Conservation (phyloP, 2,888 invertebrate species). For the Erpobdella octoculata region DNA sequence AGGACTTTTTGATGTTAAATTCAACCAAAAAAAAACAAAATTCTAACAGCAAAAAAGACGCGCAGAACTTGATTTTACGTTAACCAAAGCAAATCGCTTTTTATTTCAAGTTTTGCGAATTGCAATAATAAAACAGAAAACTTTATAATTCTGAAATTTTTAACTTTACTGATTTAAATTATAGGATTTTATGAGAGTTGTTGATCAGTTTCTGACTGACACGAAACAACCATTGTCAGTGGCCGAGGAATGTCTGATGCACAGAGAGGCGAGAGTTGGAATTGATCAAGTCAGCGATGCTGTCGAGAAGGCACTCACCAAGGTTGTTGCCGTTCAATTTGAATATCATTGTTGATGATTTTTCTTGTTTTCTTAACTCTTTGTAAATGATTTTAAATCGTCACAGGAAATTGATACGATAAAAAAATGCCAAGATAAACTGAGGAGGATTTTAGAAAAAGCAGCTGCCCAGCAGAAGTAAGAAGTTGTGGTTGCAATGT, state of each 20-base stretch:
- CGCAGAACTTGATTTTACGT: no score
- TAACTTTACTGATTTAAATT: background rate
- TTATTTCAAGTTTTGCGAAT: no score
- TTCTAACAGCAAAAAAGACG: no score
- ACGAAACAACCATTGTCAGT: conserved; percentile 82
- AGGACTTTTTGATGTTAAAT: no score
- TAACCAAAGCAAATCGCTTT: no score
- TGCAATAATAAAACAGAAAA: no score
- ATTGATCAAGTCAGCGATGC: conserved; percentile 83
- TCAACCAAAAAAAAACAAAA: no score
- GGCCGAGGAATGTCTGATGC: conserved; percentile 85
- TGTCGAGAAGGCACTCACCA: conserved; percentile 73
- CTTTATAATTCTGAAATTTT: background rate
- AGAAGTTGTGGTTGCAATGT: conserved; percentile 34
- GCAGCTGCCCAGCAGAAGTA: conserved; percentile 54
- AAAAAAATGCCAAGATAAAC: conserved; percentile 68
- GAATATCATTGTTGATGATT: no score
- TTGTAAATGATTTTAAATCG: background rate
- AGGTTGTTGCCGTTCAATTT: conserved; percentile 47
- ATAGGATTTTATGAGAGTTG: conserved; percentile 56
- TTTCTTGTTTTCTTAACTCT: background rate
- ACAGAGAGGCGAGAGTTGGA: conserved; percentile 77
- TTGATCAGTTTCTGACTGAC: conserved; percentile 66
- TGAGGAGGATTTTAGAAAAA: conserved; percentile 66
- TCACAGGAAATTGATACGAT: conserved; percentile 71